Percentiles rank a stretch among this genome's conserved stretches.
Evolutionary conservation across 2,888 invertebrate genomes (phyloP).

Genomic region (Hemicrepidius hirtus): DNA sequence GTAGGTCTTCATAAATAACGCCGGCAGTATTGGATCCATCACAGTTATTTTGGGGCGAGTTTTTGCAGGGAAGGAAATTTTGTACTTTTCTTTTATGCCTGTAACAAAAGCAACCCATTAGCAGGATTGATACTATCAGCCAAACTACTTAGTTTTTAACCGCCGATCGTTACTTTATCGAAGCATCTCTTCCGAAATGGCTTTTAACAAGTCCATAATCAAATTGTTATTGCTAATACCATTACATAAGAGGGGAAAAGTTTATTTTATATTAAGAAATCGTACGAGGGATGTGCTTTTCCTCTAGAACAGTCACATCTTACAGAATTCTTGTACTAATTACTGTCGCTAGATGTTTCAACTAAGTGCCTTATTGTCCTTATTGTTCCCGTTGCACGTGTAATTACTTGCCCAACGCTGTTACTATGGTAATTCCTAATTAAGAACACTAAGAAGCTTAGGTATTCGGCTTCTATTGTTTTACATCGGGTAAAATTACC

Average conservation of each 20-base stretch:
- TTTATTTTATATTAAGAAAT: constrained; percentile 17
- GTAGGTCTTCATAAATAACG: constrained; percentile 87
- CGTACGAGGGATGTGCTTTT: constrained; percentile 36
- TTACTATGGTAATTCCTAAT: constrained; percentile 66
- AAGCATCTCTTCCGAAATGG: constrained; percentile 23
- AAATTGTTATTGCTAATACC: constrained; percentile 3
- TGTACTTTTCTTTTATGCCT: constrained; percentile 92
- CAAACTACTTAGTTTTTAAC: constrained; percentile 28
- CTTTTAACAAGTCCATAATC: constrained; percentile 31
- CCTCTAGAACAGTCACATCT: constrained; percentile 35
- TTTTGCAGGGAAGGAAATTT: constrained; percentile 88
- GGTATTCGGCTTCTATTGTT: constrained; percentile 48
- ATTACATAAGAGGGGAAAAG: background rate
- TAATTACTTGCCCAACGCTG: constrained; percentile 60
- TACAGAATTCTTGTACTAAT: constrained; percentile 57
- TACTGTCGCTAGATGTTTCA: constrained; percentile 59
- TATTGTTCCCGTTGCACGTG: constrained; percentile 59
- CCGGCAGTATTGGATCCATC: constrained; percentile 74
- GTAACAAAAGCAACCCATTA: constrained; percentile 68
- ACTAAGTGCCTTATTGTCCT: constrained; percentile 59
- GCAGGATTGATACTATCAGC: constrained; percentile 53
- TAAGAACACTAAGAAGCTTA: constrained; percentile 60
- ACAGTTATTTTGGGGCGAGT: constrained; percentile 77
- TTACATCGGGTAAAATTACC: constrained; percentile 16
- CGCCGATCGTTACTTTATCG: constrained; percentile 34